Evolutionary conservation across 2,888 invertebrate genomes (phyloP).

Genomic region (Seira musarum): DNA sequence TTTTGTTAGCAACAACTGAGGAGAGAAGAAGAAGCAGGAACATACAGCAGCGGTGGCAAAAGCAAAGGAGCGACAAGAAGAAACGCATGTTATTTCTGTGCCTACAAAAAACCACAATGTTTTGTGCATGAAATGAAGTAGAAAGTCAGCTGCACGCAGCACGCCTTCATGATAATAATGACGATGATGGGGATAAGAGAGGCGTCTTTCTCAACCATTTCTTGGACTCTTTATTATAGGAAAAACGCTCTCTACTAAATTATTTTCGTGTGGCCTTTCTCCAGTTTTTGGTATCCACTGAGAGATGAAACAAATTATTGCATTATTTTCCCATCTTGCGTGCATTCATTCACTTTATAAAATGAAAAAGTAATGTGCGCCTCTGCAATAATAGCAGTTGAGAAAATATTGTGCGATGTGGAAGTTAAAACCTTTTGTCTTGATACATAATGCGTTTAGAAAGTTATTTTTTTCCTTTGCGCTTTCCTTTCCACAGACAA

Average conservation of each 20-base stretch:
- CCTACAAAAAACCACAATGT: not conserved
- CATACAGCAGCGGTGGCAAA: too few species aligned
- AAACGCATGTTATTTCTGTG: conserved; percentile 2
- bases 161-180: conserved; percentile 13
- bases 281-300: not conserved
- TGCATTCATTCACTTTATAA: conserved; percentile 15
- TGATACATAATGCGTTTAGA: conserved; percentile 1
- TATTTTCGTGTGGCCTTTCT: conserved; percentile 13
- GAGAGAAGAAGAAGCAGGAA: not conserved
- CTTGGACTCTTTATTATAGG: conserved; percentile 6
- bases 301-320: conserved; percentile 15
- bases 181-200: conserved; percentile 13
- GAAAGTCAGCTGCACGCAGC: conserved; percentile 15
- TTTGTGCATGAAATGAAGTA: conserved; percentile 7
- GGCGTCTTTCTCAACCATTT: conserved; percentile 13
- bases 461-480: not conserved
- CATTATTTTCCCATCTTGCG: conserved; percentile 15
- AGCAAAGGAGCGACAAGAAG: too few species aligned
- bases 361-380: conserved; percentile 10
- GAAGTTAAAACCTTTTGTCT: conserved; percentile 1
- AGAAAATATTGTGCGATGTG: not conserved
- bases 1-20: not conserved
- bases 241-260: conserved; percentile 5
- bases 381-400: conserved; percentile 5
- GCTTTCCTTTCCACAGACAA: too few species aligned